These are phyloP conservation scores for Drosophila varians DNA, from an alignment of 1,140 invertebrate genomes.

Conservation along the genomic window DNA sequence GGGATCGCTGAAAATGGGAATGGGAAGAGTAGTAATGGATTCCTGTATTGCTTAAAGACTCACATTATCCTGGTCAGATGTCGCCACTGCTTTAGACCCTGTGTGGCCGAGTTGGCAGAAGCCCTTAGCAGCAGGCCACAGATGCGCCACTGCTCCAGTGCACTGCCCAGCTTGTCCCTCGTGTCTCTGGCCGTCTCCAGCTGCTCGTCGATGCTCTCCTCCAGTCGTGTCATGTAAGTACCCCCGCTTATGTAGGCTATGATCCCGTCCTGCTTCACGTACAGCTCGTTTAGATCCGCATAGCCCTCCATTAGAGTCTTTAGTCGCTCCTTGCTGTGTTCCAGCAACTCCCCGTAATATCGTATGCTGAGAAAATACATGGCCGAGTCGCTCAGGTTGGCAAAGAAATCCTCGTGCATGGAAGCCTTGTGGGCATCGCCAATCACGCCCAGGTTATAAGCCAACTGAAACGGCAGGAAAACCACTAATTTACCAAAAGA, in stretches of 20 bases:
- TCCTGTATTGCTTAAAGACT: not conserved
- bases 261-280: slow-evolving; percentile 79
- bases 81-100: slow-evolving; percentile 69
- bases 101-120: slow-evolving; percentile 67
- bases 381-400: slow-evolving; percentile 75
- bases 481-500: slow-evolving; percentile 3
- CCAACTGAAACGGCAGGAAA: slow-evolving; percentile 45
- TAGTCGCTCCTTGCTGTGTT: slow-evolving; percentile 65
- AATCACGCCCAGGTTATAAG: slow-evolving; percentile 73
- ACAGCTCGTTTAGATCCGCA: slow-evolving; percentile 68
- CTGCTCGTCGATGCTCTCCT: slow-evolving; percentile 75
- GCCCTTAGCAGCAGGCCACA: slow-evolving; percentile 70
- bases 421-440: slow-evolving; percentile 79
- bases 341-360: slow-evolving; percentile 72
- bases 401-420: slow-evolving; percentile 83
- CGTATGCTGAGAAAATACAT: slow-evolving; percentile 68
- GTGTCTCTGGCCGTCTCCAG: slow-evolving; percentile 78
- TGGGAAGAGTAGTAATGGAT: not conserved
- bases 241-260: slow-evolving; percentile 80
- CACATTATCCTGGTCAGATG: slow-evolving; percentile 58
- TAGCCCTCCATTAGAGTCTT: slow-evolving; percentile 67
- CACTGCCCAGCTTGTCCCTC: slow-evolving; percentile 75
- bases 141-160: slow-evolving; percentile 81
- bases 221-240: slow-evolving; percentile 75
- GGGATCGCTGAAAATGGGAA: slow-evolving; percentile 49